These are phyloP conservation scores for Bos indicus DNA, from an alignment of 2,113 vertebrate species.

Conservation along the genomic window DNA sequence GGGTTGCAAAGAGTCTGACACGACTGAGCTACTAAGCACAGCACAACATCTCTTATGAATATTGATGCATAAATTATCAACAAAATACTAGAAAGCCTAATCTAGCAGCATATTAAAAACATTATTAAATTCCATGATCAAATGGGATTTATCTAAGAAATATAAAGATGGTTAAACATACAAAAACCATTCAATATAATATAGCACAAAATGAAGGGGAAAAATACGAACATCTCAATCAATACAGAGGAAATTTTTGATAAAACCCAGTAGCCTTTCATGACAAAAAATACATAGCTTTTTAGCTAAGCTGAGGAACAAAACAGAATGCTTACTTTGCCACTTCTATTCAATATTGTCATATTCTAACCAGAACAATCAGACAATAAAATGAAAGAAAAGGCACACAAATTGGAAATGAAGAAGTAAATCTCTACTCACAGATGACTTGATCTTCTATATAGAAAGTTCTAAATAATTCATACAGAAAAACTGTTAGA, in stretches of 20 bases:
- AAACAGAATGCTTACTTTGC: background rate
- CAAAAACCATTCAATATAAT: background rate
- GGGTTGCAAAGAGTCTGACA: background rate
- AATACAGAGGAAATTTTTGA: background rate
- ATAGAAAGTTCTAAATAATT: background rate
- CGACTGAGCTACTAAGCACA: background rate
- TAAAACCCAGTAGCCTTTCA: background rate
- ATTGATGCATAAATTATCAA: background rate
- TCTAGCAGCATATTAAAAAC: background rate
- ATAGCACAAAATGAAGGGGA: background rate
- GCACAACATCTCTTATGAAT: background rate
- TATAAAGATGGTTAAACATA: background rate
- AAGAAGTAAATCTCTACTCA: background rate
- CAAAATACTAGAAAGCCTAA: background rate
- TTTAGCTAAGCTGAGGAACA: background rate
- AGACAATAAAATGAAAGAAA: background rate
- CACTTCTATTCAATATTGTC: background rate
- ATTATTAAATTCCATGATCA: background rate
- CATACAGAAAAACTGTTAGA: background rate
- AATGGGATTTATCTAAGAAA: background rate
- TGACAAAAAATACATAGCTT: background rate
- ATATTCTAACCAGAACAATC: background rate
- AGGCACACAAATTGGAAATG: background rate
- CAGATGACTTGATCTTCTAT: background rate
- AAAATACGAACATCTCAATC: background rate